phyloP scores from a whole-genome alignment of 2,888 invertebrate species.

The Cerceris rybyensis region DNA sequence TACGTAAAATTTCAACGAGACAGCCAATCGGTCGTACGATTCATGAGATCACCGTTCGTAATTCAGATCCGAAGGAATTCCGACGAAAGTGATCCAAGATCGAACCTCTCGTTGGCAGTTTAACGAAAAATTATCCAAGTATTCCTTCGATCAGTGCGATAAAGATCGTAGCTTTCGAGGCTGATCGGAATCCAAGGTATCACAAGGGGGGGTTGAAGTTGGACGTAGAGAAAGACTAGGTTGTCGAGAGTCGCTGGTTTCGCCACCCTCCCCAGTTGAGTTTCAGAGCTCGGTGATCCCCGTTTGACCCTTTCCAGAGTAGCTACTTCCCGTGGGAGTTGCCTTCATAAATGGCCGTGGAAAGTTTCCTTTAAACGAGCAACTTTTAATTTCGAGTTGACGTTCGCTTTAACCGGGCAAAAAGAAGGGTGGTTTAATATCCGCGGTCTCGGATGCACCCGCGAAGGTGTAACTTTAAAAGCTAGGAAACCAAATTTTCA shows the following conservation, averaged over 20 bases:
- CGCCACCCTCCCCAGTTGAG: slow-evolving; percentile 3
- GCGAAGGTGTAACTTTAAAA: slow-evolving; percentile 45
- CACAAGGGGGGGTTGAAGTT: background rate
- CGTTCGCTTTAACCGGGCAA: slow-evolving; percentile 45
- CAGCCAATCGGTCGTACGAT: background rate
- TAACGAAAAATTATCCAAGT: background rate
- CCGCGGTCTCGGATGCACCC: slow-evolving; percentile 18
- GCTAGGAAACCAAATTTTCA: slow-evolving; percentile 50
- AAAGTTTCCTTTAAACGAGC: slow-evolving; percentile 51
- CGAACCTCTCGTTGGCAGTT: background rate
- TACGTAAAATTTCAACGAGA: background rate
- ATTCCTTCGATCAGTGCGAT: slow-evolving; percentile 11
- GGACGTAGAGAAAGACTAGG: background rate
- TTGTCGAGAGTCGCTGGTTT: slow-evolving; percentile 12
- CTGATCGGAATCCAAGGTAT: slow-evolving; percentile 18
- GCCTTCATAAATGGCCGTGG: slow-evolving; percentile 56
- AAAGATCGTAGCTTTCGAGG: background rate
- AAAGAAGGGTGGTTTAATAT: slow-evolving; percentile 58
- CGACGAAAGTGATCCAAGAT: background rate
- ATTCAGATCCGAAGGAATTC: background rate
- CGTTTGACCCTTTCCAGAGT: slow-evolving; percentile 31
- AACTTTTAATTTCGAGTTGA: slow-evolving; percentile 68
- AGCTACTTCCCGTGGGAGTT: slow-evolving; percentile 23
- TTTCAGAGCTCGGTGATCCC: slow-evolving; percentile 20
- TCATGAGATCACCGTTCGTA: background rate